Conservation (phyloP, 2,113 vertebrate species). For the Phocoena phocoena region DNA sequence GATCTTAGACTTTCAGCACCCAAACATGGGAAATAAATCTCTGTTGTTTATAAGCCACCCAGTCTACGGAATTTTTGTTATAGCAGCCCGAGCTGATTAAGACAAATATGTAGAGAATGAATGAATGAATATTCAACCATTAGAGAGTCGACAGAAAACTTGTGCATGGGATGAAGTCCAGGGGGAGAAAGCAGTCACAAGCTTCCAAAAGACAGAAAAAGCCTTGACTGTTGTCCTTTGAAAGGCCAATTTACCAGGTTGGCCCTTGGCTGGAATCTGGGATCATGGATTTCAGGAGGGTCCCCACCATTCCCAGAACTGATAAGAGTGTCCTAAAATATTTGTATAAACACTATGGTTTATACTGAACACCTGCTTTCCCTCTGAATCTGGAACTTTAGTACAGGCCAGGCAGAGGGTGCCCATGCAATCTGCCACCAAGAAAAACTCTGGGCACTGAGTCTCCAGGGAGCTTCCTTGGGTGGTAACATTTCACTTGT, state of each 20-base stretch:
- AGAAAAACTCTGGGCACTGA: neutral
- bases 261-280: neutral
- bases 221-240: neutral
- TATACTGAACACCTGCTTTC: neutral
- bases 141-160: neutral
- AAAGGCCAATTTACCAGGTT: neutral
- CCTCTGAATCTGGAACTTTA: neutral
- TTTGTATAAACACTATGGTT: neutral
- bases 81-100: neutral
- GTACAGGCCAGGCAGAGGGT: neutral
- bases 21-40: neutral
- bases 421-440: too few relatives aligned
- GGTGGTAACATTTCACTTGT: neutral
- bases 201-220: neutral
- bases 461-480: neutral
- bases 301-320: neutral
- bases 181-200: too few relatives aligned
- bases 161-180: too few relatives aligned
- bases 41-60: neutral
- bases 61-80: neutral
- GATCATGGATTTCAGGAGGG: neutral
- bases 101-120: neutral
- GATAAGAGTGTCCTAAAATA: neutral
- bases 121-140: neutral
- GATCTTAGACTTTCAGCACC: neutral